A percentile compares a stretch with the other conserved stretches of the same genome.
Evolutionary conservation across 2,113 vertebrate species (phyloP).

Genomic region (Smithornis capensis): DNA sequence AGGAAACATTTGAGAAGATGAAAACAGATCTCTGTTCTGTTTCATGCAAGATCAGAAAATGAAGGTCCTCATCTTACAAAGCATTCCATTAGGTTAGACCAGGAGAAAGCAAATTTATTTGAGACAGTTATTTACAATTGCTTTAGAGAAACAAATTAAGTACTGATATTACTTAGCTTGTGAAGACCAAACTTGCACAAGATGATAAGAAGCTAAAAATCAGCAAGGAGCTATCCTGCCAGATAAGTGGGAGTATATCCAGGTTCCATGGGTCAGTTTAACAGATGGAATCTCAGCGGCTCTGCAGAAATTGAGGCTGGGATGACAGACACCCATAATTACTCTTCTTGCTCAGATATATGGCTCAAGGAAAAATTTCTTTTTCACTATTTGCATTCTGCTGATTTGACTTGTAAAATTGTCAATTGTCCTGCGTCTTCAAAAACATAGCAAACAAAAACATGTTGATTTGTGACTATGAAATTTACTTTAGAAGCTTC

Average conservation of each 20-base stretch:
- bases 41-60: neutral
- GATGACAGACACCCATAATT: neutral
- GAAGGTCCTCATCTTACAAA: neutral
- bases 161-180: neutral
- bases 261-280: neutral
- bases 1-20: neutral
- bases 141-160: neutral
- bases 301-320: neutral
- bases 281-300: neutral
- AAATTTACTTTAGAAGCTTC: neutral
- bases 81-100: neutral
- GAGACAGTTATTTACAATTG: neutral
- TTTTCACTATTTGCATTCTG: neutral
- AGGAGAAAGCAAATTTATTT: neutral
- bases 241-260: neutral
- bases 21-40: neutral
- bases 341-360: neutral
- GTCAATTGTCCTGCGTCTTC: neutral
- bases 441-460: neutral
- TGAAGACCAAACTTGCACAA: neutral
- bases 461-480: neutral
- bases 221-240: neutral
- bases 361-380: neutral
- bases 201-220: neutral
- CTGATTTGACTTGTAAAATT: neutral